Base-by-base conservation (phyloP, 1,140 invertebrate genomes). In the Halesus radiatus region DNA sequence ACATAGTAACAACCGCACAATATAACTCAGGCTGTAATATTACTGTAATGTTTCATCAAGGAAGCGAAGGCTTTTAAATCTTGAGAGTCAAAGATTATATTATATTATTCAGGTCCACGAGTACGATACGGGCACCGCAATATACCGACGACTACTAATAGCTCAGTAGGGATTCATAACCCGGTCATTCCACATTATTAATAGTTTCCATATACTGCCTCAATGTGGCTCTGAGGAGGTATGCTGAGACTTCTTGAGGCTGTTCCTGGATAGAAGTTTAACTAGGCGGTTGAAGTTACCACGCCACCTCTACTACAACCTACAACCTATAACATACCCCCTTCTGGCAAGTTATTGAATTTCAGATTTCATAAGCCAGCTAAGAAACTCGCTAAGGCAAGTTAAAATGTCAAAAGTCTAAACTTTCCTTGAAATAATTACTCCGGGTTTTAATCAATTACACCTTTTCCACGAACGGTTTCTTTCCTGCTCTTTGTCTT, bases 81-180 rank as follows among this genome's bases (percentile, higher is more conserved):
- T 66, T 7, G 15, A 66, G 26, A 66, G 62, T 16, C 16, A 22
- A 66, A 16, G 22, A 66, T 26, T 66, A 26, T 66, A 13, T 13
- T 0, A 45, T 45, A 45, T 45, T 45, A 45, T 45, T 45, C 37
- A 13, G 37, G 37, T 45, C 62, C 62, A 3, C n/a, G 26, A n/a
- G 62, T 8, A 66, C 32, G 23, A 45, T 45, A 13, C 7, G 37
- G 37, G 37, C 37, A 45, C 37, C 37, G 13, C 37, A 45, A 70
- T 45, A 70, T 37, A 70, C 66, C n/a, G 66, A 70, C 66, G 66
- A 50, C 66, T 70, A 70, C 20, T 20, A 70, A 70, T 45, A 37
- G 66, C 66, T 64, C 66, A 45, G n/a, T 50, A 52, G 66, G 66
- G 66, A 70, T 70, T 70, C 66, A 70, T 70, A 70, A 70, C 37